These are phyloP conservation scores for Ctenochaetus hawaiiensis DNA, from an alignment of 2,797 vertebrate species.

Conservation along the genomic window DNA sequence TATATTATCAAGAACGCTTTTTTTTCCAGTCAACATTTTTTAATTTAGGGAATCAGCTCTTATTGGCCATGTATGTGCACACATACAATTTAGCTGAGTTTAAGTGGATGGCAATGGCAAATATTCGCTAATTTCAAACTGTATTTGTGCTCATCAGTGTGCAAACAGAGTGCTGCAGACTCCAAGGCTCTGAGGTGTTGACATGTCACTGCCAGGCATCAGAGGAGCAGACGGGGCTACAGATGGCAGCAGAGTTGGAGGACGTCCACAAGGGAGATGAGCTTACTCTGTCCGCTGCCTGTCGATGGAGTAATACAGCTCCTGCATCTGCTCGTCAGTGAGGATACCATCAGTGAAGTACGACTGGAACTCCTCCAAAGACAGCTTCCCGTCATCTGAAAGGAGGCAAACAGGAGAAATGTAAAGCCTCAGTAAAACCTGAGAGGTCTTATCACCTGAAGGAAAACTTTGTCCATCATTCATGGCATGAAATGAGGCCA, in stretches of 20 bases:
- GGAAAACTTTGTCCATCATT: slow-evolving; percentile 7
- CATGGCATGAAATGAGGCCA: background rate
- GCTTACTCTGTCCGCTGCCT: slow-evolving; percentile 90
- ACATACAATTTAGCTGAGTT: background rate
- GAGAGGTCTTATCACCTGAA: slow-evolving; percentile 12
- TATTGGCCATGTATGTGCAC: no score
- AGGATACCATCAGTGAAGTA: slow-evolving; percentile 95
- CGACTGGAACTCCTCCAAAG: slow-evolving; percentile 95
- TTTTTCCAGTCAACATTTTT: no score
- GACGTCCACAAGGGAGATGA: slow-evolving; percentile 41
- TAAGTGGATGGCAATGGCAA: background rate
- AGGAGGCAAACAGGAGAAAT: slow-evolving; percentile 43
- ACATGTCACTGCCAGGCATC: slow-evolving; percentile 51
- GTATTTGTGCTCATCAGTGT: slow-evolving; percentile 35
- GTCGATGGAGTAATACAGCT: slow-evolving; percentile 93
- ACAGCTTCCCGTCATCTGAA: slow-evolving; percentile 94
- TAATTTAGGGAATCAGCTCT: no score
- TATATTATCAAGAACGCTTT: no score
- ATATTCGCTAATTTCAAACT: slow-evolving; percentile 29
- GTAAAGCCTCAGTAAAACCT: slow-evolving; percentile 4
- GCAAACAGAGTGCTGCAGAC: slow-evolving; percentile 8
- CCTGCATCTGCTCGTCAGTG: slow-evolving; percentile 90
- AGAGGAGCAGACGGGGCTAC: slow-evolving; percentile 47
- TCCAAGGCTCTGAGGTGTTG: slow-evolving; percentile 19
- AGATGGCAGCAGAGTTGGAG: slow-evolving; percentile 65